A percentile compares a stretch with the other conserved stretches of the same genome.
Conservation (phyloP, 1,140 invertebrate species). For the Colletes latitarsis region DNA sequence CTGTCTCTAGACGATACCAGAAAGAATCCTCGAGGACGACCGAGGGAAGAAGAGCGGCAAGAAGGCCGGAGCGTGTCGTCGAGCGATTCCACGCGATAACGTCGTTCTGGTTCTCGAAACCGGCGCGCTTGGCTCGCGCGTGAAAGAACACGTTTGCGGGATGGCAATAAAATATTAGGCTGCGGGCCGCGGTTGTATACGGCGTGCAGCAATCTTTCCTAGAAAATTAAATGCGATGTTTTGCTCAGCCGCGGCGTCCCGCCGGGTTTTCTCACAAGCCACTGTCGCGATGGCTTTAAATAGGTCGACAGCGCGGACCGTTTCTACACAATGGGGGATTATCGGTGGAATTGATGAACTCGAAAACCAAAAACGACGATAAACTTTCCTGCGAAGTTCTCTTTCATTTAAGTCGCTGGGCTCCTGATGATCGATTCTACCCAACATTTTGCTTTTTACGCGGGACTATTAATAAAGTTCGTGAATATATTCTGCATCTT, state of each 20-base stretch:
- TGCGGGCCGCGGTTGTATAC: conserved; percentile 15
- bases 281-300: conserved; percentile 27
- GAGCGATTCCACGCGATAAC: conserved; percentile 65
- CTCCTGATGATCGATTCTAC: no score
- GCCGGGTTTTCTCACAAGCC: conserved; percentile 37
- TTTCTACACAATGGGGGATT: not conserved
- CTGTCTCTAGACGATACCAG: not conserved
- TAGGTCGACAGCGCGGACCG: not conserved
- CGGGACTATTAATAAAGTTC: no score
- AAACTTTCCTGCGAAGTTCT: not conserved
- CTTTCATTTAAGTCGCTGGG: no score
- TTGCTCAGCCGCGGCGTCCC: conserved; percentile 42
- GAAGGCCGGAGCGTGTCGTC: conserved; percentile 64
- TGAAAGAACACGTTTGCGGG: conserved; percentile 64
- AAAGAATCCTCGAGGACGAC: conserved; percentile 58
- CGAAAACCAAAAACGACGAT: not conserved
- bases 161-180: conserved; percentile 62
- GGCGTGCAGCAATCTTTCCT: conserved; percentile 36
- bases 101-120: conserved; percentile 69
- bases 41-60: conserved; percentile 55
- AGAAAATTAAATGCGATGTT: conserved; percentile 62
- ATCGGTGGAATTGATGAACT: not conserved
- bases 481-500: no score
- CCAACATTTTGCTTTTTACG: no score
- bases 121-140: conserved; percentile 48